Evolutionary conservation across 1,140 invertebrate species (phyloP).

Genomic region (Ceratina australensis): DNA sequence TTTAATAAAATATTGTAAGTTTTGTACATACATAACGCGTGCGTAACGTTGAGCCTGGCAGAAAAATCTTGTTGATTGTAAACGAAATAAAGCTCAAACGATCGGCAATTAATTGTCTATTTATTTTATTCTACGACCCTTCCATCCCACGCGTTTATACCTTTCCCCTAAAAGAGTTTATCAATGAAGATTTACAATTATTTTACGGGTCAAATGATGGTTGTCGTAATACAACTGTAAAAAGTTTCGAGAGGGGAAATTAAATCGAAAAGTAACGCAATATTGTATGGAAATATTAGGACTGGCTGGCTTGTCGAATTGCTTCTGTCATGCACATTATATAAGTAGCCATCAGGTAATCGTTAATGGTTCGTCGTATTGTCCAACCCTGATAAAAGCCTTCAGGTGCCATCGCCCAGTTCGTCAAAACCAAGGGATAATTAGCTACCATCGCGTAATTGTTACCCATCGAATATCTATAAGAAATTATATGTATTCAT

Average conservation of each 20-base stretch:
- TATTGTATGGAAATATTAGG: conserved; percentile 14
- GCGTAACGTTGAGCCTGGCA: conserved; percentile 30
- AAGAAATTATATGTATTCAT: conserved; percentile 6
- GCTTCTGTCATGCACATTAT: conserved; percentile 63
- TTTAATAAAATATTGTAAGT: conserved; percentile 31
- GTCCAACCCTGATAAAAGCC: conserved; percentile 59
- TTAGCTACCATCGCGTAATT: conserved; percentile 52
- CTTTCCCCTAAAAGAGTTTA: too few relatives aligned
- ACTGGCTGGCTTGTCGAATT: conserved; percentile 32
- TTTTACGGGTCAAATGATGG: too few relatives aligned
- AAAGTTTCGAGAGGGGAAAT: not conserved
- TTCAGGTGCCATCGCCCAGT: conserved; percentile 45
- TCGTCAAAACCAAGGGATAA: conserved; percentile 54
- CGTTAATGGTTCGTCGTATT: conserved; percentile 49
- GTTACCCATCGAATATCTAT: conserved; percentile 55
- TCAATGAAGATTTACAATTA: too few relatives aligned
- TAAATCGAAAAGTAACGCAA: not conserved
- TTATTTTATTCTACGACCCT: not conserved
- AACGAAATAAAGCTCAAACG: conserved; percentile 19
- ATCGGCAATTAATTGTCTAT: not conserved
- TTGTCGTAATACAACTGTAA: too few relatives aligned
- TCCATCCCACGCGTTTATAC: too few relatives aligned
- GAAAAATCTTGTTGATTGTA: conserved; percentile 41
- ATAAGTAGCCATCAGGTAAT: conserved; percentile 65
- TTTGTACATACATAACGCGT: conserved; percentile 35